Conservation (phyloP, 2,888 invertebrate species). For the Bibio marci region DNA sequence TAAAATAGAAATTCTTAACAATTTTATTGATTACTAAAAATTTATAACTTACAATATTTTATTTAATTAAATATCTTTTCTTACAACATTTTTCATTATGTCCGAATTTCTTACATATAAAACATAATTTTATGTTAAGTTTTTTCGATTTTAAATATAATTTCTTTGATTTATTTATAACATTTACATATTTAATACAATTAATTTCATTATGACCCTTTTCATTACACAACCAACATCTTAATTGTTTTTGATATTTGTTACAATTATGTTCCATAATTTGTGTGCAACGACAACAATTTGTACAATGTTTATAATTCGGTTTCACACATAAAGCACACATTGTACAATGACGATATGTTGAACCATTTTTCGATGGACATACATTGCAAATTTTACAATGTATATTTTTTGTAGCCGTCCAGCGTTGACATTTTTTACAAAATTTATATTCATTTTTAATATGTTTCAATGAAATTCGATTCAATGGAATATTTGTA, state of each 20-base stretch:
- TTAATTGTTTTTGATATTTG: constrained; percentile 22
- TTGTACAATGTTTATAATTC: constrained; percentile 60
- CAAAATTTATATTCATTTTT: constrained; percentile 53
- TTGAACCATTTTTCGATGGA: constrained; percentile 55
- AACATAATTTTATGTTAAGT: constrained; percentile 1
- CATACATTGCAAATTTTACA: constrained; percentile 56
- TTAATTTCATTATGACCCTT: constrained; percentile 23
- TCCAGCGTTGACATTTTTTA: constrained; percentile 51
- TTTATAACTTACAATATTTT: too few species aligned
- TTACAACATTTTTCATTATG: constrained; percentile 9
- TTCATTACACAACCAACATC: constrained; percentile 22
- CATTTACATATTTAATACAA: constrained; percentile 14
- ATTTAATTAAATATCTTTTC: constrained; percentile 4
- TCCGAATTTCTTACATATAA: constrained; percentile 6
- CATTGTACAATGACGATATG: constrained; percentile 45
- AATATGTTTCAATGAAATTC: constrained; percentile 13
- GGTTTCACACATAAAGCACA: constrained; percentile 70
- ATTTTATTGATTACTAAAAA: too few species aligned
- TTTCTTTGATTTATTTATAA: not conserved
- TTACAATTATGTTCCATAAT: constrained; percentile 35
- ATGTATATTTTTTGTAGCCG: constrained; percentile 48
- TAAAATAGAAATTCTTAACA: too few species aligned
- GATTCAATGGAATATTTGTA: constrained; percentile 50
- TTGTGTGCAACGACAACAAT: constrained; percentile 47
- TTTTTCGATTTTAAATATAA: not conserved